phyloP scores from a whole-genome alignment of 2,797 vertebrate genomes.

The Salarias fasciatus region DNA sequence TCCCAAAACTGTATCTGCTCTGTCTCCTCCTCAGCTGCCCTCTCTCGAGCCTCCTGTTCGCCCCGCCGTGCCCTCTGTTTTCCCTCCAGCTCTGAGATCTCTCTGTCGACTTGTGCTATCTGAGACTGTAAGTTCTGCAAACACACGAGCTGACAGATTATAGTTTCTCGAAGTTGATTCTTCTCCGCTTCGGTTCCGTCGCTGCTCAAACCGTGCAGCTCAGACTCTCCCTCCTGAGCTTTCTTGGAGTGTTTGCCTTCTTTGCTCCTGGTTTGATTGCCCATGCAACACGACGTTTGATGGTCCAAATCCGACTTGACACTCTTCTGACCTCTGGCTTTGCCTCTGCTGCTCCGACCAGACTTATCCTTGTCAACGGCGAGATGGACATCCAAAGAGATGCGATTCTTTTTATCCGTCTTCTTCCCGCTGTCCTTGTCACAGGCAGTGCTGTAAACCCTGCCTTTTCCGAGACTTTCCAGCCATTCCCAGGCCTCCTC shows the following conservation, averaged over 20 bases:
- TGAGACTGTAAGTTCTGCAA: slow-evolving; percentile 73
- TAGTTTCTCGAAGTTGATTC: slow-evolving; percentile 58
- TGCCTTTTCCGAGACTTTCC: slow-evolving; percentile 79
- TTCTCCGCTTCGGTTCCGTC: slow-evolving; percentile 49
- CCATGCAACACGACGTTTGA: slow-evolving; percentile 74
- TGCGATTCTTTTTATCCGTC: slow-evolving; percentile 51
- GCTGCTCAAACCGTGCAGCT: slow-evolving; percentile 1
- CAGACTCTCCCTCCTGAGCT: slow-evolving; percentile 1
- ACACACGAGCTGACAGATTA: slow-evolving; percentile 64
- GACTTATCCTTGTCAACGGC: slow-evolving; percentile 34
- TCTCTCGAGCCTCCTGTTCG: slow-evolving; percentile 45
- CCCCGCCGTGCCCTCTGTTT: slow-evolving; percentile 33
- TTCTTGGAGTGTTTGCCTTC: slow-evolving; percentile 51
- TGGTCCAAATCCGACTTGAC: slow-evolving; percentile 57
- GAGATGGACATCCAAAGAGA: slow-evolving; percentile 54
- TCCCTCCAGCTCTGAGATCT: slow-evolving; percentile 73
- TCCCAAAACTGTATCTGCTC: slow-evolving; percentile 83
- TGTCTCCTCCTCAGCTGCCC: slow-evolving; percentile 57
- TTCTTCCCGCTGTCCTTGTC: slow-evolving; percentile 68
- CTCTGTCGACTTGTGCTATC: slow-evolving; percentile 51
- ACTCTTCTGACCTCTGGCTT: slow-evolving; percentile 58
- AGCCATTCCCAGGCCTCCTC: slow-evolving; percentile 86
- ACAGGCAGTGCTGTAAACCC: slow-evolving; percentile 66
- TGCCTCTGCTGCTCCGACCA: slow-evolving; percentile 35
- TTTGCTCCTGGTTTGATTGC: slow-evolving; percentile 52